Evolutionary conservation across 2,888 invertebrate species (phyloP).

Genomic region (Gastrophysa polygoni): DNA sequence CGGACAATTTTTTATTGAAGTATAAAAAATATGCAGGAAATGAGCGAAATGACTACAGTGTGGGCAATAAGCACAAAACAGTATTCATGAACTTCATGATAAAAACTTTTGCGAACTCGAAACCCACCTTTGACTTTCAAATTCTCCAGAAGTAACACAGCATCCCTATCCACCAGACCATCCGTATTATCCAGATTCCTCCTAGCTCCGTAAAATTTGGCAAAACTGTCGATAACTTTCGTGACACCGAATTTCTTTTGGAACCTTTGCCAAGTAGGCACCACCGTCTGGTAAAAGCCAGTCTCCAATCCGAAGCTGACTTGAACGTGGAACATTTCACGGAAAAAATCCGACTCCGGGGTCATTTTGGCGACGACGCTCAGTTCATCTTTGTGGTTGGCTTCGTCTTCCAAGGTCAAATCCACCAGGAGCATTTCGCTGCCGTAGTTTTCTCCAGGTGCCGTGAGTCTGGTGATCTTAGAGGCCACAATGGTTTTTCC

Average conservation of each 20-base stretch:
- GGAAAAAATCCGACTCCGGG: slow-evolving; percentile 61
- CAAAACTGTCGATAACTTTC: slow-evolving; percentile 54
- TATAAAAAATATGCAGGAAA: too few relatives aligned
- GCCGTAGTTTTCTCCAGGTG: slow-evolving; percentile 65
- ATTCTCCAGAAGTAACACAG: slow-evolving; percentile 62
- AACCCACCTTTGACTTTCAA: slow-evolving; percentile 53
- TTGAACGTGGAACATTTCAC: slow-evolving; percentile 59
- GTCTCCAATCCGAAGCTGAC: slow-evolving; percentile 62
- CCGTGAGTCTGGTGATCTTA: slow-evolving; percentile 53
- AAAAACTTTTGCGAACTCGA: too few relatives aligned
- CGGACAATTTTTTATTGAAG: too few relatives aligned
- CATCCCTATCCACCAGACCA: slow-evolving; percentile 59
- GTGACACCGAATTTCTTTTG: slow-evolving; percentile 56
- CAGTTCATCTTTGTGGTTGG: slow-evolving; percentile 38
- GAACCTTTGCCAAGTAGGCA: slow-evolving; percentile 57
- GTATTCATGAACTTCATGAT: too few relatives aligned
- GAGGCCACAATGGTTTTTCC: slow-evolving; percentile 20
- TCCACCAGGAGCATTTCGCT: slow-evolving; percentile 59
- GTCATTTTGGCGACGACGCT: slow-evolving; percentile 63
- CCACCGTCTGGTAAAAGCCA: slow-evolving; percentile 58
- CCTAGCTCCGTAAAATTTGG: slow-evolving; percentile 42
- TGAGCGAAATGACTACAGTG: too few relatives aligned
- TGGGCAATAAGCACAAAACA: too few relatives aligned
- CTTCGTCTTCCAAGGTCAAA: slow-evolving; percentile 25
- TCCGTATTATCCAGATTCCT: slow-evolving; percentile 35